These are phyloP conservation scores for Scaptomyza parva DNA, from an alignment of 2,888 invertebrate genomes.

Conservation along the genomic window DNA sequence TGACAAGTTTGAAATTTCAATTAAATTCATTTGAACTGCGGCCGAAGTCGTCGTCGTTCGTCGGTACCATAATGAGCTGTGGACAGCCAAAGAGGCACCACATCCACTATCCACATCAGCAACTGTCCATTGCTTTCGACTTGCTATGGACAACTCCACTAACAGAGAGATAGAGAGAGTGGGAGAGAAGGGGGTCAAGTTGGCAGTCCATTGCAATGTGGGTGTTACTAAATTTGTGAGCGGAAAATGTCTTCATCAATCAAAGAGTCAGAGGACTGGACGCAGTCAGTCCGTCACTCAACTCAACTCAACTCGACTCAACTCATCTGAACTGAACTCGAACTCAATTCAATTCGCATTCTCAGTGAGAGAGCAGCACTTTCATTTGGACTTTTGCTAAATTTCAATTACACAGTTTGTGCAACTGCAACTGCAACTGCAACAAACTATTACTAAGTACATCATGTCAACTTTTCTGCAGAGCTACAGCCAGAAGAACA, in stretches of 20 bases:
- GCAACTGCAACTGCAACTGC: slow-evolving; percentile 68
- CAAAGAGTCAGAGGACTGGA: slow-evolving; percentile 65
- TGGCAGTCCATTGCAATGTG: slow-evolving; percentile 25
- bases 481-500: not conserved
- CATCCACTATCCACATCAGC: slow-evolving; percentile 20
- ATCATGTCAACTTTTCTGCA: slow-evolving; percentile 62
- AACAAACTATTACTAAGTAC: slow-evolving; percentile 65
- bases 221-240: slow-evolving; percentile 60
- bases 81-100: too few relatives aligned
- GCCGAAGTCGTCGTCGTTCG: slow-evolving; percentile 47
- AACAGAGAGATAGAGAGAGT: slow-evolving; percentile 5
- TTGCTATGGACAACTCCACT: slow-evolving; percentile 33
- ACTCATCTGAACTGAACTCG: too few relatives aligned
- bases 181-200: too few relatives aligned
- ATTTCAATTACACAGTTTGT: slow-evolving; percentile 77
- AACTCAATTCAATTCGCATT: too few relatives aligned
- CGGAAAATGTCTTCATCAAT: slow-evolving; percentile 81
- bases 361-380: too few relatives aligned
- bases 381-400: slow-evolving; percentile 59
- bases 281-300: slow-evolving; percentile 69
- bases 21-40: slow-evolving; percentile 81
- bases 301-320: slow-evolving; percentile 40
- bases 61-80: slow-evolving; percentile 68
- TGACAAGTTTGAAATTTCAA: slow-evolving; percentile 82
- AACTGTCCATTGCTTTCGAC: slow-evolving; percentile 36